phyloP scores from a whole-genome alignment of 2,888 invertebrate genomes.

The Drosophila barbarae region DNA sequence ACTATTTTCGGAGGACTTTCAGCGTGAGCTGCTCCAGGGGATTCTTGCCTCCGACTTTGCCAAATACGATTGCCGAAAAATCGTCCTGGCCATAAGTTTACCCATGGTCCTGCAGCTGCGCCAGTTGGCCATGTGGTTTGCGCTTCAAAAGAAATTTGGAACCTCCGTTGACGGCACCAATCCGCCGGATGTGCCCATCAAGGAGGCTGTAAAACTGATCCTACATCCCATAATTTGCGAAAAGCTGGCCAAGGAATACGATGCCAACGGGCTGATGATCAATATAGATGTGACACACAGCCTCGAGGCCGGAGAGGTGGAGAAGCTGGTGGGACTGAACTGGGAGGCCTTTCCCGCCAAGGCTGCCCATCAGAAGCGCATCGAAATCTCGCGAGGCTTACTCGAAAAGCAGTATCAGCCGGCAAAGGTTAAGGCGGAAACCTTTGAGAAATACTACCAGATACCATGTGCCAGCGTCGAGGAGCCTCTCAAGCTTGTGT shows the following conservation, averaged over 20 bases:
- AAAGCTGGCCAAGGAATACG: constrained; percentile 81
- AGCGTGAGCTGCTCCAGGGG: constrained; percentile 81
- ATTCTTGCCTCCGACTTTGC: constrained; percentile 81
- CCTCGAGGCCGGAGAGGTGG: constrained; percentile 82
- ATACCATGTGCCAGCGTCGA: constrained; percentile 81
- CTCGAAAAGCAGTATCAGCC: constrained; percentile 83
- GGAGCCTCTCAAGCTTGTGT: constrained; percentile 57
- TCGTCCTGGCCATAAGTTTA: constrained; percentile 86
- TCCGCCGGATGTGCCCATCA: constrained; percentile 82
- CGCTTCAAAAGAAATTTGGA: constrained; percentile 82
- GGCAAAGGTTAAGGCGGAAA: constrained; percentile 79
- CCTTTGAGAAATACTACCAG: constrained; percentile 81
- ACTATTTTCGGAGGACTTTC: constrained; percentile 83
- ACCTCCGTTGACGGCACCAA: constrained; percentile 76
- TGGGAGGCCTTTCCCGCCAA: constrained; percentile 64
- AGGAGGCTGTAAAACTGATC: constrained; percentile 90
- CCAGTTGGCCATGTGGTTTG: constrained; percentile 84
- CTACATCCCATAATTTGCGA: constrained; percentile 83
- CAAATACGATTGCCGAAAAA: constrained; percentile 84
- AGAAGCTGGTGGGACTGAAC: constrained; percentile 77
- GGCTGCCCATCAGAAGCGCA: constrained; percentile 55
- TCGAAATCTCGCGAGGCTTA: constrained; percentile 84
- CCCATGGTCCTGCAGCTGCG: constrained; percentile 85
- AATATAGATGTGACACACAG: constrained; percentile 80
- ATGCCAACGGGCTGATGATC: constrained; percentile 81